A percentile compares a stretch with the other conserved stretches of the same genome.
Evolutionary conservation across 1,140 invertebrate genomes (phyloP).

Genomic region (Dufourea novaeangliae): DNA sequence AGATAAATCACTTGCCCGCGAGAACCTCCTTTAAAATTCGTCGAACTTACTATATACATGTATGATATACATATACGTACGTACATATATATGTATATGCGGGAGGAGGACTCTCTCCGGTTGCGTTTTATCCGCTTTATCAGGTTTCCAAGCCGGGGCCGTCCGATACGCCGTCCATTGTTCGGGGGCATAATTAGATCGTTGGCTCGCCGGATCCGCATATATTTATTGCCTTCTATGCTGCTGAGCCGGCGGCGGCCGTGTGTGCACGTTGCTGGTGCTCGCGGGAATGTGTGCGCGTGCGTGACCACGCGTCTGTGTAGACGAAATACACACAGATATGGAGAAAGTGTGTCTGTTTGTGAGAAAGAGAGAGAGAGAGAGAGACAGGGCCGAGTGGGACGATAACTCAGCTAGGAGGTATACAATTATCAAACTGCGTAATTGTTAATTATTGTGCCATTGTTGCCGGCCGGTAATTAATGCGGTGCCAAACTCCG

Average conservation of each 20-base stretch:
- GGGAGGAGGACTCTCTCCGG: neutral
- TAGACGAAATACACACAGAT: slow-evolving; percentile 11
- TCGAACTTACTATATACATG: too few species aligned
- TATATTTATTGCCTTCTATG: slow-evolving; percentile 39
- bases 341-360: too few species aligned
- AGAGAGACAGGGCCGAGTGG: slow-evolving; percentile 14
- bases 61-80: too few species aligned
- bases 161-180: slow-evolving; percentile 48
- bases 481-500: slow-evolving; percentile 66
- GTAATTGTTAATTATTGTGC: slow-evolving; percentile 79
- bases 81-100: too few species aligned
- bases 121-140: slow-evolving; percentile 42
- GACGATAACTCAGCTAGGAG: slow-evolving; percentile 70
- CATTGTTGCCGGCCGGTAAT: slow-evolving; percentile 72
- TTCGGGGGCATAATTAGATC: slow-evolving; percentile 40
- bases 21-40: slow-evolving; percentile 21
- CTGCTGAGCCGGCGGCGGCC: slow-evolving; percentile 11
- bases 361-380: too few species aligned
- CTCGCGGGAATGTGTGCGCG: neutral
- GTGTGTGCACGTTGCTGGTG: slow-evolving; percentile 21
- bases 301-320: neutral
- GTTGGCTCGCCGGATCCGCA: slow-evolving; percentile 30
- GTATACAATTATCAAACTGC: slow-evolving; percentile 75
- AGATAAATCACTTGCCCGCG: slow-evolving; percentile 40
- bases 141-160: slow-evolving; percentile 26